Percentiles rank a stretch among this genome's conserved stretches.
Evolutionary conservation across 2,113 vertebrate species (phyloP).

Genomic region (Coracopsis vasa): DNA sequence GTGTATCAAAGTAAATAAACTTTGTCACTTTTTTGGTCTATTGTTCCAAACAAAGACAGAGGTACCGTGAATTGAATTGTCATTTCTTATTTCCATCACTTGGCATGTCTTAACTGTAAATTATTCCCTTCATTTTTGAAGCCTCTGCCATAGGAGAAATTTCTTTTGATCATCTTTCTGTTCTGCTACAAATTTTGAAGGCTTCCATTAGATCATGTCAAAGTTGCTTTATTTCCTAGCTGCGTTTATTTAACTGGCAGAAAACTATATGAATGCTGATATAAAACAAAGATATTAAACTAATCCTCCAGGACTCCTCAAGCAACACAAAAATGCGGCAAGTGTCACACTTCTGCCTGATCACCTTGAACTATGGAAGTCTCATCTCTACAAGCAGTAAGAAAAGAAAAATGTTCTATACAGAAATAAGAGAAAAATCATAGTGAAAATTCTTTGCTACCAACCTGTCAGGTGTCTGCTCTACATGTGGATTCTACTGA

Average conservation of each 20-base stretch:
- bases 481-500: not conserved
- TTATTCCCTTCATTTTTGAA: slow-evolving; percentile 18
- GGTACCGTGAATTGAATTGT: not conserved
- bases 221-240: slow-evolving; percentile 33
- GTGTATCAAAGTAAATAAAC: not conserved
- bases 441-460: not conserved
- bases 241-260: slow-evolving; percentile 17
- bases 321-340: not conserved
- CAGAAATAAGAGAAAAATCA: not conserved
- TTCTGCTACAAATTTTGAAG: slow-evolving; percentile 26
- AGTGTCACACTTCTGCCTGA: not conserved
- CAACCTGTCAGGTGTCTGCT: not conserved
- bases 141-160: not conserved
- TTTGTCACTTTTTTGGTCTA: not conserved
- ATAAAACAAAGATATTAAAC: slow-evolving; percentile 8
- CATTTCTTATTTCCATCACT: slow-evolving; percentile 35
- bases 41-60: not conserved
- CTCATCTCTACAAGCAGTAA: not conserved
- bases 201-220: slow-evolving; percentile 56
- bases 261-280: not conserved
- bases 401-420: not conserved
- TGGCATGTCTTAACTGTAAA: slow-evolving; percentile 25
- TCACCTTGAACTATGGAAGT: not conserved
- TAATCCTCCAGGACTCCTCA: not conserved
- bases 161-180: slow-evolving; percentile 37